phyloP scores from a whole-genome alignment of 2,888 invertebrate genomes.

The Drosophila barbarae region DNA sequence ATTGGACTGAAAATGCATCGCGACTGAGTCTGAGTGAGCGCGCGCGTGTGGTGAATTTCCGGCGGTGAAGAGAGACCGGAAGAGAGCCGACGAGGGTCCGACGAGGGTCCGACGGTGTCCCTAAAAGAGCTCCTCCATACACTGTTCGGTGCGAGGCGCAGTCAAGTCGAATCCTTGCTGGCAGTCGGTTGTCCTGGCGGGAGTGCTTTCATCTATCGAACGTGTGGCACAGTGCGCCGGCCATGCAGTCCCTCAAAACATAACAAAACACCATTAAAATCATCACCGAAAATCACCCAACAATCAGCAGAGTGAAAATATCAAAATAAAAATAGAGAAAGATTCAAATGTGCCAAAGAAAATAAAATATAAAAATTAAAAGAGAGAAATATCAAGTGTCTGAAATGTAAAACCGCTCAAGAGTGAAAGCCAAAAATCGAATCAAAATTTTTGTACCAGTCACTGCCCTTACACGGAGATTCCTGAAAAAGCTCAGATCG shows the following conservation, averaged over 20 bases:
- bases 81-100: constrained; percentile 29
- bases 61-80: constrained; percentile 45
- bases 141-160: constrained; percentile 45
- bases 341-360: constrained; percentile 57
- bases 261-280: constrained; percentile 38
- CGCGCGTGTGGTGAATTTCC: constrained; percentile 58
- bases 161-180: constrained; percentile 59
- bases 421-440: constrained; percentile 34
- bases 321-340: constrained; percentile 9
- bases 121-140: constrained; percentile 45
- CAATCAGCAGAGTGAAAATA: constrained; percentile 12
- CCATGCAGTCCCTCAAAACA: constrained; percentile 41
- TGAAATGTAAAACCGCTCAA: constrained; percentile 42
- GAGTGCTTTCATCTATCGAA: constrained; percentile 27
- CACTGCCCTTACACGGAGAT: constrained; percentile 27
- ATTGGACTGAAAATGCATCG: constrained; percentile 38
- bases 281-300: constrained; percentile 20
- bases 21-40: constrained; percentile 43
- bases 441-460: constrained; percentile 24
- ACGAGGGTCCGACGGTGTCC: constrained; percentile 17
- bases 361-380: background rate
- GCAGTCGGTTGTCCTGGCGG: constrained; percentile 65
- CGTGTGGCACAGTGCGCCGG: constrained; percentile 32
- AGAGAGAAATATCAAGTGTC: constrained; percentile 25
- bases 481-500: constrained; percentile 22